phyloP scores from a whole-genome alignment of 2,797 vertebrate species.

The Hylomyscus alleni region DNA sequence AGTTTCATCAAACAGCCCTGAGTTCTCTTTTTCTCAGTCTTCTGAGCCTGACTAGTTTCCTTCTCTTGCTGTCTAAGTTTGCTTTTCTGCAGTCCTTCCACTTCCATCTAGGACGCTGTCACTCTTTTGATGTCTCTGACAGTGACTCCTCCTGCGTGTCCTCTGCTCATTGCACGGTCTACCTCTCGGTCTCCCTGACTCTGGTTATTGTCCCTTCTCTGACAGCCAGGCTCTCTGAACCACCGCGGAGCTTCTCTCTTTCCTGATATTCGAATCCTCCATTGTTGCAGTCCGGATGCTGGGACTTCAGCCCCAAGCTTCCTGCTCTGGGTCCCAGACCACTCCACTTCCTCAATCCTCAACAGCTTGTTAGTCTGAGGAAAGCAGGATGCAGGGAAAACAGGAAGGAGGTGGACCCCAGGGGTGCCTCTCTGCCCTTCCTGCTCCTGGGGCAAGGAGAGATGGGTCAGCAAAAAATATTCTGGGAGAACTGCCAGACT shows the following conservation, averaged over 20 bases:
- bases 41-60: neutral
- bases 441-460: conserved; percentile 72
- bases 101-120: neutral
- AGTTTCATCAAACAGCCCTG: neutral
- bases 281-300: conserved; percentile 83
- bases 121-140: neutral
- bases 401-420: conserved; percentile 84
- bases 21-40: conserved; percentile 24
- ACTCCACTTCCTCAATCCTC: conserved; percentile 82
- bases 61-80: neutral
- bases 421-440: conserved; percentile 79
- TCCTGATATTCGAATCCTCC: conserved; percentile 72
- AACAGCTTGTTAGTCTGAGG: conserved; percentile 64
- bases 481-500: conserved; percentile 77
- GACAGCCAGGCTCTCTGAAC: neutral
- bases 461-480: conserved; percentile 82
- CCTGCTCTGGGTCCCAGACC: conserved; percentile 74
- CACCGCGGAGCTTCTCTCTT: conserved; percentile 43
- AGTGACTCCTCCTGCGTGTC: neutral
- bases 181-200: neutral
- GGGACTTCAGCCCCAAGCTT: conserved; percentile 76
- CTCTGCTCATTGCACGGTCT: neutral
- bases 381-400: conserved; percentile 84
- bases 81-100: neutral
- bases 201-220: conserved; percentile 17